Base-by-base conservation (phyloP, 2,797 vertebrate genomes). In the Poeciliopsis gracilis region DNA sequence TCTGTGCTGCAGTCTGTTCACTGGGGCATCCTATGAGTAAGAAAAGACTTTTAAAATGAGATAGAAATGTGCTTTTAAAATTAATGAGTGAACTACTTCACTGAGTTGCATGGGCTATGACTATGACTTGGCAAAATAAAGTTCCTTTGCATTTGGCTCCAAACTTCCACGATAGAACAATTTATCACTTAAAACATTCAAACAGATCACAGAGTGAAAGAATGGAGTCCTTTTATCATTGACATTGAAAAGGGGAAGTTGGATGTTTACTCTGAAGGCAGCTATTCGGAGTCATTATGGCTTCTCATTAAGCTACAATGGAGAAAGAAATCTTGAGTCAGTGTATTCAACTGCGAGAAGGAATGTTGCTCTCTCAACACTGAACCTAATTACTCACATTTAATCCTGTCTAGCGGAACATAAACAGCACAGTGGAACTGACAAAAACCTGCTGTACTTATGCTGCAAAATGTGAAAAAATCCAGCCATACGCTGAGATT, bases 11-110 rank as follows among this genome's bases (percentile, higher is more conserved):
- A 43, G 36, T 55, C 5, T 46, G 30, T 72, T 78, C 45, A 30
- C 46, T 30, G 30, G 41, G 63, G 77, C 84, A 51, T 82, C 78
- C 72, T 59, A 1, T 55, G 67, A 83, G 38, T 74, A 76, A 33
- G 23, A 53, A 77, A 74, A 78, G 41, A 67, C 45, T 78, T 82
- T 66, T 69, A 4, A 28, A 18, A 69, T 8, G 33, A 47, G 28
- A 18, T n/a, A 38, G 23, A 77, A 70, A 20, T 43, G 12, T 57
- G 7, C 33, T 59, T 13, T 74, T 2, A n/a, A 28, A 57, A 43
- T 9, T 73, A 16, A 18, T 2, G 23, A 43, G 4, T 45, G 28
- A 30, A 28, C 7, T 43, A 59, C 25, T 66, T 36, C 3, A 74
- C 30, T 74, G 25, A 16, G 38, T 36, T 57, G 6, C 51, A 57